Conservation (phyloP, 2,797 vertebrate genomes). For the Sylvilagus floridanus region DNA sequence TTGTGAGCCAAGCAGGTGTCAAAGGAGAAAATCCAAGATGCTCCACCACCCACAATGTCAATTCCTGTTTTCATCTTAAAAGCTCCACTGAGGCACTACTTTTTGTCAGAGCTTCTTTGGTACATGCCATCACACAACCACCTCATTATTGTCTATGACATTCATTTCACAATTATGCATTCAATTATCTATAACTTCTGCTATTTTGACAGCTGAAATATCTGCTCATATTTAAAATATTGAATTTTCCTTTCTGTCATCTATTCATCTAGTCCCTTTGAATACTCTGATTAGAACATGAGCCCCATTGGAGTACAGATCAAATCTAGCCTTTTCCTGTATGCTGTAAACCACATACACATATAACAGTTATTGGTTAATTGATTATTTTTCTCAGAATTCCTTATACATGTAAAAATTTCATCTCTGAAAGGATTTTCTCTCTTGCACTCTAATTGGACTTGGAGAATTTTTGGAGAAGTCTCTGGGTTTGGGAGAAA, state of each 20-base stretch:
- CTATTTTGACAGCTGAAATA: background rate
- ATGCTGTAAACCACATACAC: background rate
- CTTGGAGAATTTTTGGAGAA: background rate
- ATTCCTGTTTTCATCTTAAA: background rate
- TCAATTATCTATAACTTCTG: background rate
- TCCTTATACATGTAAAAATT: background rate
- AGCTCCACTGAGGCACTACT: background rate
- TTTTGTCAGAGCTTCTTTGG: background rate
- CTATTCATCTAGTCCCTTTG: background rate
- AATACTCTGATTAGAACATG: background rate
- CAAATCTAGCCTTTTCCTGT: background rate
- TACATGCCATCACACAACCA: background rate
- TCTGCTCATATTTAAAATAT: background rate
- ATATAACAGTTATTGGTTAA: background rate
- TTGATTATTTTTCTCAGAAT: background rate
- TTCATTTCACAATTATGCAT: background rate
- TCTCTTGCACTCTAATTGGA: background rate
- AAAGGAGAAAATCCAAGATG: background rate
- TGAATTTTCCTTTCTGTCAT: background rate
- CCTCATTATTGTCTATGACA: background rate
- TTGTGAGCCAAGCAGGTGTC: background rate
- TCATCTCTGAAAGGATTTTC: background rate
- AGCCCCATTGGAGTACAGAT: background rate
- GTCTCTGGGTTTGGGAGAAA: background rate
- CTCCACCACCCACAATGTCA: background rate